Base-by-base conservation (phyloP, 2,888 invertebrate genomes). In the Drosophila falleni region DNA sequence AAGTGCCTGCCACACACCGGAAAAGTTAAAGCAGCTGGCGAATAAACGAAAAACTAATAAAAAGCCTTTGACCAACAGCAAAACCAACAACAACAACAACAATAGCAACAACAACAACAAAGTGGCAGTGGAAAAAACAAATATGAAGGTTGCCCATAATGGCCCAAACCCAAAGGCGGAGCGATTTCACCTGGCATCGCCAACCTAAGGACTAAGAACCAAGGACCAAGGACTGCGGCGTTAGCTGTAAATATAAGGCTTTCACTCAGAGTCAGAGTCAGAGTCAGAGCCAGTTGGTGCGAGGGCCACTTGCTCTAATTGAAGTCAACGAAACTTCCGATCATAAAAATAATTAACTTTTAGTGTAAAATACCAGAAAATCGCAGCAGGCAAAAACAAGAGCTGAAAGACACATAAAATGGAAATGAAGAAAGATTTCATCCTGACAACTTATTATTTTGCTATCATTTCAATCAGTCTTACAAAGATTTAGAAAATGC, bases 31-130 rank as follows among this genome's bases (percentile, higher is more conserved):
- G 85, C 85, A 81, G 84, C 79, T 65, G 73, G 84, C 89, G 82
- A 87, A 89, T 89, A 89, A 89, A 76, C 84, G 83, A 81, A 84
- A 81, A 89, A 80, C 90, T 89, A 89, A 90, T 90, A 90, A 83
- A 87, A 80, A 89, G 78, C 78, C 86, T 88, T 82, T 89, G 80
- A 73, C 83, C 88, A 76, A 62, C 71, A 51, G 15, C 62, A 54
- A 29, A 8, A 29, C 6, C 29, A 29, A 29, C 29, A 29, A 8
- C 39, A 46, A 62, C 42, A 35, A 35, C 68, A 63, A 39, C 75
- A 51, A 29, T 42, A 53, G 29, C 41, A 29, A 8, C 44, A 35
- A 23, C 51, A 31, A 35, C 54, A 53, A 16, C 66, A 69, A 46
- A 37, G 62, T 39, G 53, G 44, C 37, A 39, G 23, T n/a, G n/a